Conservation (phyloP, 2,888 invertebrate genomes). For the Bombylius discolor region DNA sequence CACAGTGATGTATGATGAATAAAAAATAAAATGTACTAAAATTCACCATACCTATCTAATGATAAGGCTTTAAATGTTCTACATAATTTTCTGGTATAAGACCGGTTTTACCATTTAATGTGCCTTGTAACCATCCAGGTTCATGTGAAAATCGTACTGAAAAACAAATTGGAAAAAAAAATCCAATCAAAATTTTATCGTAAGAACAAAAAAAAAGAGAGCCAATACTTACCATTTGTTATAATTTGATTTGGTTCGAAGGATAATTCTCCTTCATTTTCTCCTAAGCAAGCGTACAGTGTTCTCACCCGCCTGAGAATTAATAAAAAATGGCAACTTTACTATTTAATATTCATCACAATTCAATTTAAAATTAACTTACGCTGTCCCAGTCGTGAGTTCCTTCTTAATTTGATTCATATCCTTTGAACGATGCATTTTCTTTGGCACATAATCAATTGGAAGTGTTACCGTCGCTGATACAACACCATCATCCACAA, state of each 20-base stretch:
- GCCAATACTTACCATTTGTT: conserved; percentile 61
- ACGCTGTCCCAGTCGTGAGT: conserved; percentile 33
- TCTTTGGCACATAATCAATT: conserved; percentile 38
- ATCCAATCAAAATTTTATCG: not conserved
- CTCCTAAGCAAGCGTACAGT: conserved; percentile 89
- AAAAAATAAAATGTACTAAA: too few species aligned
- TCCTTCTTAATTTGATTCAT: conserved; percentile 34
- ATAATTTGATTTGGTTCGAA: conserved; percentile 98
- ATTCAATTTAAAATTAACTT: conserved; percentile 17
- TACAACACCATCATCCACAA: conserved; percentile 5
- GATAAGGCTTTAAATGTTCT: conserved; percentile 44
- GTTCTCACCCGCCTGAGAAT: conserved; percentile 71
- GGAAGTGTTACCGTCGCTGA: conserved; percentile 17
- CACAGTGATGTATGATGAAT: too few species aligned
- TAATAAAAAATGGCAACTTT: not conserved
- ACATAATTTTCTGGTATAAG: conserved; percentile 95
- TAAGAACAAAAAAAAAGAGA: too few species aligned
- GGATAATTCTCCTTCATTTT: conserved; percentile 91
- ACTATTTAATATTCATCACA: too few species aligned
- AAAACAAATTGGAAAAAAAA: conserved; percentile 20
- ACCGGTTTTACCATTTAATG: conserved; percentile 80
- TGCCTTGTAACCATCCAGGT: conserved; percentile 96
- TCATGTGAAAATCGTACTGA: conserved; percentile 80
- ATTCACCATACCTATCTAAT: conserved; percentile 12
- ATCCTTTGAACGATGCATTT: conserved; percentile 44